These are phyloP conservation scores for Cephus nigrinus DNA, from an alignment of 2,888 invertebrate genomes.

Conservation along the genomic window DNA sequence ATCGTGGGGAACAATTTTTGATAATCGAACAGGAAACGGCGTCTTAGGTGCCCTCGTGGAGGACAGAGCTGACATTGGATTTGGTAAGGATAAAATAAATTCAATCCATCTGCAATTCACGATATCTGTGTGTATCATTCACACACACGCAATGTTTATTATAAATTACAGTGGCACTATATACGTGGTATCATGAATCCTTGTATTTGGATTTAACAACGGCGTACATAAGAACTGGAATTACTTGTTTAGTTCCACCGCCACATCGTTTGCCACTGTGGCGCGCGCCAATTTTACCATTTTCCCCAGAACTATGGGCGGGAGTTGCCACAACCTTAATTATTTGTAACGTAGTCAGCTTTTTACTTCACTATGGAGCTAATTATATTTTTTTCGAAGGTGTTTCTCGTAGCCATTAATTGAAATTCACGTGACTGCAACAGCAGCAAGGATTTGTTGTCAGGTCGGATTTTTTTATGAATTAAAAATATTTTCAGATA, in stretches of 20 bases:
- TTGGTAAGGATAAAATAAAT: neutral
- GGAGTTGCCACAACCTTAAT: neutral
- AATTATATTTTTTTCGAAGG: neutral
- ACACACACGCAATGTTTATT: neutral
- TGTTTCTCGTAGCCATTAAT: neutral
- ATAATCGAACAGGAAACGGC: neutral
- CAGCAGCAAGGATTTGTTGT: neutral
- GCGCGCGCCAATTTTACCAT: neutral
- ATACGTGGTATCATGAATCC: conserved; percentile 43
- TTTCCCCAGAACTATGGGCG: neutral
- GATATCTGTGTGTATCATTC: no score
- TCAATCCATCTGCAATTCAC: neutral
- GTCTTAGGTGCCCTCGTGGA: neutral
- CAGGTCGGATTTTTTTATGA: neutral
- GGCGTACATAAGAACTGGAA: conserved; percentile 37
- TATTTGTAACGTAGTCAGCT: neutral
- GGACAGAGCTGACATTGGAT: neutral
- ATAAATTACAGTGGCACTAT: conserved; percentile 30
- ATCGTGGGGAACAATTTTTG: neutral
- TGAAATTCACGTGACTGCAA: neutral
- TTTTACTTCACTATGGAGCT: neutral
- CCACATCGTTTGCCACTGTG: neutral
- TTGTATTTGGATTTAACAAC: conserved; percentile 37
- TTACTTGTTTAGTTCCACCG: conserved; percentile 23
- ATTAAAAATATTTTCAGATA: neutral